Conservation (phyloP, 2,797 vertebrate species). For the Chromobotia macracanthus region DNA sequence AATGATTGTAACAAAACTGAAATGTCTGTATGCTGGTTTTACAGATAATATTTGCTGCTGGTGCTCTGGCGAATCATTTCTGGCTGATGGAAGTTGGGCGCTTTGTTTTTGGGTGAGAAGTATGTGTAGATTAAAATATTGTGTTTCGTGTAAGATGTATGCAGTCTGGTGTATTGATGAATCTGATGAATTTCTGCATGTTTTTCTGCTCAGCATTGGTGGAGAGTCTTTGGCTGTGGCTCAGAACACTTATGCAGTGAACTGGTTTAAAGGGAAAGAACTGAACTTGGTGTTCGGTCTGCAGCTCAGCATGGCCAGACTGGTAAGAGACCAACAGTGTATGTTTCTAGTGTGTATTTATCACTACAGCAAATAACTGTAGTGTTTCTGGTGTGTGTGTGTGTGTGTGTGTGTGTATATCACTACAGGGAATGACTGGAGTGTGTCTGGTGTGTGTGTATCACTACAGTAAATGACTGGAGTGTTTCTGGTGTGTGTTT, state of each 20-base stretch:
- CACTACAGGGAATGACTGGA: too few relatives aligned
- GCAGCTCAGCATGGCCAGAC: constrained; percentile 96
- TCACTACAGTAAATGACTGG: neutral
- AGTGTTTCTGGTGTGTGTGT: neutral
- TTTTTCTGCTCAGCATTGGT: constrained; percentile 81
- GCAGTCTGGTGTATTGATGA: neutral
- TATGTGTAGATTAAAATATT: neutral
- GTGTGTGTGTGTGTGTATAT: too few relatives aligned
- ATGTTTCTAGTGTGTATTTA: too few relatives aligned
- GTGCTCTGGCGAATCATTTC: constrained; percentile 83
- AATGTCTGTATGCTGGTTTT: neutral
- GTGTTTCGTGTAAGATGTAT: too few relatives aligned
- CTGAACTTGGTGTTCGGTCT: constrained; percentile 96
- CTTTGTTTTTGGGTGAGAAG: constrained; percentile 92
- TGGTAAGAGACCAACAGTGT: constrained; percentile 77
- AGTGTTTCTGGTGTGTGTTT: neutral
- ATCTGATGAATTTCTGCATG: neutral
- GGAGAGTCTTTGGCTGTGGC: constrained; percentile 96
- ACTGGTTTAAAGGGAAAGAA: constrained; percentile 98
- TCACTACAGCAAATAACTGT: too few relatives aligned
- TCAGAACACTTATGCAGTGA: constrained; percentile 96
- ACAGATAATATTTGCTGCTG: constrained; percentile 89
- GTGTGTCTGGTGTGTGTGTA: neutral
- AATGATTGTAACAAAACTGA: neutral
- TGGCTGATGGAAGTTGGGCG: constrained; percentile 94